These are phyloP conservation scores for Parascotia fuliginaria DNA, from an alignment of 2,888 invertebrate genomes.

Conservation along the genomic window DNA sequence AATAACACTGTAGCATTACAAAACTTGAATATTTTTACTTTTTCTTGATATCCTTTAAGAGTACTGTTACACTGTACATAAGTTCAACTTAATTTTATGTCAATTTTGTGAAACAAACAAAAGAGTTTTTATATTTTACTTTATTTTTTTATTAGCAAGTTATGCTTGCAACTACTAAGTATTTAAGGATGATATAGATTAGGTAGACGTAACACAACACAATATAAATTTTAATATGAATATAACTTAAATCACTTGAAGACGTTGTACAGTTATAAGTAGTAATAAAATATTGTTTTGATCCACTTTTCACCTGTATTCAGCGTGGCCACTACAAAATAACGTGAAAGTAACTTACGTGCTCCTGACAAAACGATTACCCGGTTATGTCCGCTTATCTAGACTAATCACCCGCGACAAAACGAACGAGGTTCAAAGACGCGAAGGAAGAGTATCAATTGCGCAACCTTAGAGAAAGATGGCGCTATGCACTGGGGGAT, in stretches of 20 bases:
- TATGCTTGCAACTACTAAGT: no score
- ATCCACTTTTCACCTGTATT: constrained; percentile 17
- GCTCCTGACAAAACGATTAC: constrained; percentile 65
- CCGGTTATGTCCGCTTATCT: constrained; percentile 61
- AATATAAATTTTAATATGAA: no score
- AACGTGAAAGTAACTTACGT: constrained; percentile 67
- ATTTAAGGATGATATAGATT: no score
- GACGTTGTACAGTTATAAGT: neutral
- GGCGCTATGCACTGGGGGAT: constrained; percentile 56
- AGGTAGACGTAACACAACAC: no score
- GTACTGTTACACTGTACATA: no score
- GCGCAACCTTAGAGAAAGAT: constrained; percentile 71
- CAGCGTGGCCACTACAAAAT: constrained; percentile 22
- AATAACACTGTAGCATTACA: no score
- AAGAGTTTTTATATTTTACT: no score
- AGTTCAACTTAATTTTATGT: no score
- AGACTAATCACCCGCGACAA: constrained; percentile 70
- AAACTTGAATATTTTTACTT: no score
- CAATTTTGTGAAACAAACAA: no score
- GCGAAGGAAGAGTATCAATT: constrained; percentile 57
- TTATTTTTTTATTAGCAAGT: no score
- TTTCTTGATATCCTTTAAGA: no score
- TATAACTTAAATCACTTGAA: neutral
- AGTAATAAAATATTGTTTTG: constrained; percentile 10
- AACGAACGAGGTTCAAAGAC: constrained; percentile 51